Base-by-base conservation (phyloP, 2,113 vertebrate genomes). In the Thunnus thynnus region DNA sequence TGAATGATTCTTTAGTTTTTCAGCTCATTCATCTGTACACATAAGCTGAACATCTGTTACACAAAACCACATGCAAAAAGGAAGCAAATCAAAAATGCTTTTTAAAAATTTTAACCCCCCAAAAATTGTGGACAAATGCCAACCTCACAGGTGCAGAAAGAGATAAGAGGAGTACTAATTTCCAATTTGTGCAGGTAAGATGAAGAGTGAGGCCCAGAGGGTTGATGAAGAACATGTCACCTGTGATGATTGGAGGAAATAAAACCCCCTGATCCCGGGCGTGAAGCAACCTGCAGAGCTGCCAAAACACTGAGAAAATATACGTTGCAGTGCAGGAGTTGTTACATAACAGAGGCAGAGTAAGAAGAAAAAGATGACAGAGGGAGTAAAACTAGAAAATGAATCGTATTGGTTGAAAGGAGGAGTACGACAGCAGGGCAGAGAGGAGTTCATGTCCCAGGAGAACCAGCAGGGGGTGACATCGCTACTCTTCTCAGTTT, bases 381-480 rank as follows among this genome's bases (percentile, higher is more conserved):
- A 22, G 22, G 22, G 22, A 22, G 17, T 3, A 48, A 14, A 22
- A 17, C 0, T 5, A 25, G 1, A 10, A 11, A 27, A 11, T 36
- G 36, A 36, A 36, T 9, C 6, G 32, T 32, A 6, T 5, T 32
- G 8, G 36, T 36, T 36, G 1, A 10, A 50, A 10, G 27, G 8
- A 27, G 1, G 12, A 67, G 36, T 6, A 36, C 36, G 8, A 5
- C 36, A 36, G 36, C 36, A 36, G 36, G 6, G 36, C 36, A 36
- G 36, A 36, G 36, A 9, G 32, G 25, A 11, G 18, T 1, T 55
- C 1, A 22, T 69, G 67, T 25, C 1, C 10, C n/a, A 13, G 0
- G 17, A 14, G 0, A 17, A 27, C 65, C 81, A 67, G 74, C 68
- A 72, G 74, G 48, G 47, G 74, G 81, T 55, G 51, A 46, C 60